Conservation (phyloP, 2,113 vertebrate genomes). For the Pelmatolapia mariae region DNA sequence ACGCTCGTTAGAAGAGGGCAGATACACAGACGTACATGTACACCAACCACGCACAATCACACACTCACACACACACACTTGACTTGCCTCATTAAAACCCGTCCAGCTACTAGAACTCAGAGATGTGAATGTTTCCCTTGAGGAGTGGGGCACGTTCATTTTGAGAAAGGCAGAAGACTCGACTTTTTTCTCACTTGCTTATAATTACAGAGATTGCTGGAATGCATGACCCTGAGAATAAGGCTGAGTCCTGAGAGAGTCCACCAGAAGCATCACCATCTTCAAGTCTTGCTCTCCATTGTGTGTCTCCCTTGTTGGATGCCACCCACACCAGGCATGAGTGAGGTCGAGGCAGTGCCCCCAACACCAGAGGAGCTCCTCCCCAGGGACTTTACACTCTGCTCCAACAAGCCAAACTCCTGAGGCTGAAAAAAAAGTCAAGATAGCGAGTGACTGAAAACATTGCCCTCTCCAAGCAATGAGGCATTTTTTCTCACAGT, state of each 20-base stretch:
- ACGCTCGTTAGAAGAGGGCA: conserved; percentile 69
- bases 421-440: conserved; percentile 57
- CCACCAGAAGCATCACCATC: conserved; percentile 63
- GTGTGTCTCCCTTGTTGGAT: conserved; percentile 57
- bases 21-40: conserved; percentile 52
- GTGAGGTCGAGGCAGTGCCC: conserved; percentile 66
- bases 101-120: conserved; percentile 71
- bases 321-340: conserved; percentile 73
- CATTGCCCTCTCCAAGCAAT: conserved; percentile 49
- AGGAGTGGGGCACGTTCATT: conserved; percentile 67
- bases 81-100: conserved; percentile 77
- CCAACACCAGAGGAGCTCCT: conserved; percentile 59
- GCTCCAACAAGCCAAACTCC: conserved; percentile 66
- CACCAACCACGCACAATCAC: conserved; percentile 30
- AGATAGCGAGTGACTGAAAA: conserved; percentile 54
- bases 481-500: conserved; percentile 34
- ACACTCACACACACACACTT: conserved; percentile 24
- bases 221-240: conserved; percentile 76
- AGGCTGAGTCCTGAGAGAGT: conserved; percentile 69
- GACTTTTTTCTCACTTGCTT: conserved; percentile 62
- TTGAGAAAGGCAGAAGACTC: conserved; percentile 66
- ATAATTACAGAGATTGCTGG: conserved; percentile 75
- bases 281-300: conserved; percentile 59
- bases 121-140: conserved; percentile 72
- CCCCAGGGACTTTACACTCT: conserved; percentile 54